These are phyloP conservation scores for Cephus sareptanus DNA, from an alignment of 2,888 invertebrate species.

Conservation along the genomic window DNA sequence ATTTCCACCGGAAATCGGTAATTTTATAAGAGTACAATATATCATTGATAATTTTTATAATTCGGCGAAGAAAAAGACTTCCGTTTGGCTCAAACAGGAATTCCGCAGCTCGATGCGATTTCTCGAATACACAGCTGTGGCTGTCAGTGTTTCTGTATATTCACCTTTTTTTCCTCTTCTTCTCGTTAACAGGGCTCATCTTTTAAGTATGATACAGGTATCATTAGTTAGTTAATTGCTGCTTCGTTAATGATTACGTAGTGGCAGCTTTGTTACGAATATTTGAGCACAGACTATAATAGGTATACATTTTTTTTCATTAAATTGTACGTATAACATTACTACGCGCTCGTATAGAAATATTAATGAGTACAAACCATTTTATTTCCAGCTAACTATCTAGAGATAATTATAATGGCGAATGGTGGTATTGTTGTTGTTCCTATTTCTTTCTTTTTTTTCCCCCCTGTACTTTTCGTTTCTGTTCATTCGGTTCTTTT, in stretches of 20 bases:
- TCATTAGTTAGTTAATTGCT: conserved; percentile 32
- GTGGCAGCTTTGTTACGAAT: conserved; percentile 58
- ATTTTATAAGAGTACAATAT: background rate
- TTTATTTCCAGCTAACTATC: background rate
- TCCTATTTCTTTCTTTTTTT: conserved; percentile 1
- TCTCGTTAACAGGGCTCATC: background rate
- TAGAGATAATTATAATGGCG: background rate
- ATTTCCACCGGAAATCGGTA: background rate
- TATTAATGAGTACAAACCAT: background rate
- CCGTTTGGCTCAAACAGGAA: background rate
- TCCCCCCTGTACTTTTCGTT: background rate
- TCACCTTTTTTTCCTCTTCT: background rate
- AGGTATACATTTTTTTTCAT: conserved; percentile 9
- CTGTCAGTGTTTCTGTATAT: background rate
- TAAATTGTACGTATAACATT: background rate
- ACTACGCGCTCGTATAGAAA: conserved; percentile 3
- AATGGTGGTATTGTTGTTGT: background rate
- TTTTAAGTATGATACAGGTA: conserved; percentile 36
- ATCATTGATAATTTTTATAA: background rate
- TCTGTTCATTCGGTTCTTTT: conserved; percentile 10
- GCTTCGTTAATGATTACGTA: conserved; percentile 41
- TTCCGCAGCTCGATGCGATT: background rate
- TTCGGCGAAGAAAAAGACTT: background rate
- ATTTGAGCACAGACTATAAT: conserved; percentile 53
- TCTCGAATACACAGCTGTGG: background rate